Evolutionary conservation across 2,888 invertebrate genomes (phyloP).

Genomic region (Hedya salicella): DNA sequence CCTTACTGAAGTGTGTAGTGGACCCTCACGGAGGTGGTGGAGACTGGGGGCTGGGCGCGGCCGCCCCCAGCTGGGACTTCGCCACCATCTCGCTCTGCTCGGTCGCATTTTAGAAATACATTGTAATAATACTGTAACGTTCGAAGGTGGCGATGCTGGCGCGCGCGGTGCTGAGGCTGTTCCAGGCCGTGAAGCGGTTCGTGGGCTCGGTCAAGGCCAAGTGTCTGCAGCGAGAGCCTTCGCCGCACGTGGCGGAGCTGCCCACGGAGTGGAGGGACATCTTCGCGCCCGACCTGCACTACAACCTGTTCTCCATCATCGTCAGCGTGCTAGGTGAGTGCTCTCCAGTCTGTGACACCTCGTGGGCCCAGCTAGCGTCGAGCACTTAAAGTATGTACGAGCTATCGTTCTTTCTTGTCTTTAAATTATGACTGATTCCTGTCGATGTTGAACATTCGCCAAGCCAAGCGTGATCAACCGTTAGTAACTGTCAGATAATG

Average conservation of each 20-base stretch:
- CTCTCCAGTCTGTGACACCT: too few relatives aligned
- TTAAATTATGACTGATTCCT: too few relatives aligned
- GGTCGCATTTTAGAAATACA: slow-evolving; percentile 74
- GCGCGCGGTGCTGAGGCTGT: slow-evolving; percentile 82
- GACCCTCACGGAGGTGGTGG: slow-evolving; percentile 53
- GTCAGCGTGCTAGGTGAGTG: slow-evolving; percentile 57
- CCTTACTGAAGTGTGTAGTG: slow-evolving; percentile 47
- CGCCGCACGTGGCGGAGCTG: slow-evolving; percentile 70
- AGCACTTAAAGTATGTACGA: too few relatives aligned
- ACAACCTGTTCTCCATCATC: slow-evolving; percentile 74
- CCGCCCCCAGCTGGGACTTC: slow-evolving; percentile 89
- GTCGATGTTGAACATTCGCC: too few relatives aligned
- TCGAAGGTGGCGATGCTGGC: slow-evolving; percentile 79
- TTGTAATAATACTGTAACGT: too few relatives aligned
- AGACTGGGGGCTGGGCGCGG: slow-evolving; percentile 61
- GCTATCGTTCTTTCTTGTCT: too few relatives aligned
- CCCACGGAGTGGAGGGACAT: slow-evolving; percentile 91
- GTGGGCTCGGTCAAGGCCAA: slow-evolving; percentile 60
- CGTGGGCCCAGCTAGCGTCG: too few relatives aligned
- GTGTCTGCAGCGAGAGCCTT: slow-evolving; percentile 57
- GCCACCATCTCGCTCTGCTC: slow-evolving; percentile 88
- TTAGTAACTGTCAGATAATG: too few relatives aligned
- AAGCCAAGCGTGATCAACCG: too few relatives aligned
- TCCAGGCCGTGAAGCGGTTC: slow-evolving; percentile 74
- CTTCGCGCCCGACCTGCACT: slow-evolving; percentile 87